Base-by-base conservation (phyloP, 2,113 vertebrate species). In the Strix aluco region DNA sequence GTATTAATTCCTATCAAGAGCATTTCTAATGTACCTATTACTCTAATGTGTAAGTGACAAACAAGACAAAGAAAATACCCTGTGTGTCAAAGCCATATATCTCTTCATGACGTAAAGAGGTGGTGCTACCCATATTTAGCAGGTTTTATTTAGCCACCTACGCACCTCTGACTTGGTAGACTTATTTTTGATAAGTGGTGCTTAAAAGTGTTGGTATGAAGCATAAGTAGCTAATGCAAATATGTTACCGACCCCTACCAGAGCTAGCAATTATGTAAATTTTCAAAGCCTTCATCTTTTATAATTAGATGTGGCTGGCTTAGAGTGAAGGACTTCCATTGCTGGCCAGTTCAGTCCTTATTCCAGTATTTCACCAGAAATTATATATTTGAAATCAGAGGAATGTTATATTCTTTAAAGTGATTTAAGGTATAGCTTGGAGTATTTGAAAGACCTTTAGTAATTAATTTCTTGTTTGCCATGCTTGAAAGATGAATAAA, bases 191-290 rank as follows among this genome's bases (percentile, higher is more conserved):
- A 97, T 98, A 98, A 98, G 98, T 98, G 98, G 97, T 98, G 95
- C 98, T 98, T 98, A 96, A 98, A 98, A 98, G 95, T 98, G 97
- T 98, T 98, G 97, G 98, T 98, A 98, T 97, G 98, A 97, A 98
- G 97, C 98, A 95, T 98, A 98, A 98, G 98, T 97, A 98, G 98
- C 98, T 98, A 98, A 98, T 98, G 98, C 98, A 98, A 98, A 98
- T 98, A 98, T 98, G 98, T 98, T 98, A 98, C 97, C 91, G 98
- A 98, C 98, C 98, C 97, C 97, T 98, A 97, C 96, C 97, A 98
- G 96, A 96, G 97, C 97, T 97, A 97, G 98, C 97, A 98, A 98
- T 98, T 98, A 98, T 98, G 98, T 96, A 98, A 98, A 98, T 98
- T 98, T 98, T 87, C 88, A 96, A 97, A 98, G 96, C 98, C 97